phyloP scores from a whole-genome alignment of 1,140 invertebrate genomes.

The Drosophila nigromelanica region DNA sequence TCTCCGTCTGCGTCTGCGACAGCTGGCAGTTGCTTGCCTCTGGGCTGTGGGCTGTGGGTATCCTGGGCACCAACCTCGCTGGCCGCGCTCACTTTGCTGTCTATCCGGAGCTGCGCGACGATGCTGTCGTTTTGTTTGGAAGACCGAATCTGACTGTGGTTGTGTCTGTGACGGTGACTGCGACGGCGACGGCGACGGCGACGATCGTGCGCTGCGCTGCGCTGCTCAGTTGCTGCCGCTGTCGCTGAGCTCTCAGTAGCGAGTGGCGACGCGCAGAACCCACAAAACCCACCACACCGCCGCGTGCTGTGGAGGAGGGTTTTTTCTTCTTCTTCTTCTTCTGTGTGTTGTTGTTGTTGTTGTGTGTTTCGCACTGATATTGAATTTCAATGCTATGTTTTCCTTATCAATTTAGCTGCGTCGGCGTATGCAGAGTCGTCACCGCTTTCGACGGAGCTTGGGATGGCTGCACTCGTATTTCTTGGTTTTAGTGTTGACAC shows the following conservation, averaged over 20 bases:
- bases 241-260: slow-evolving; percentile 20
- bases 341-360: slow-evolving; percentile 16
- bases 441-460: slow-evolving; percentile 13
- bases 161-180: slow-evolving; percentile 16
- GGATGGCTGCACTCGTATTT: slow-evolving; percentile 33
- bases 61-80: slow-evolving; percentile 53
- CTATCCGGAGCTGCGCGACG: slow-evolving; percentile 57
- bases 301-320: slow-evolving; percentile 42
- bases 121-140: slow-evolving; percentile 66
- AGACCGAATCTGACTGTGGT: slow-evolving; percentile 40
- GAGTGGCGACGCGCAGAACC: slow-evolving; percentile 28
- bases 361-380: slow-evolving; percentile 72
- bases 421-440: slow-evolving; percentile 9
- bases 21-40: slow-evolving; percentile 7
- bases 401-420: slow-evolving; percentile 53
- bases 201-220: slow-evolving; percentile 36
- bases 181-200: slow-evolving; percentile 26
- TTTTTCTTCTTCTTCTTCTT: slow-evolving; percentile 15
- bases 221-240: no score
- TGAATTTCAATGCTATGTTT: slow-evolving; percentile 63
- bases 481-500: slow-evolving; percentile 66
- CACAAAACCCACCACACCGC: slow-evolving; percentile 46
- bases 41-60: slow-evolving; percentile 25
- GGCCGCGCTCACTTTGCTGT: slow-evolving; percentile 57
- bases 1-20: not conserved